phyloP scores from a whole-genome alignment of 2,888 invertebrate species.

The Dynastes hyllus region DNA sequence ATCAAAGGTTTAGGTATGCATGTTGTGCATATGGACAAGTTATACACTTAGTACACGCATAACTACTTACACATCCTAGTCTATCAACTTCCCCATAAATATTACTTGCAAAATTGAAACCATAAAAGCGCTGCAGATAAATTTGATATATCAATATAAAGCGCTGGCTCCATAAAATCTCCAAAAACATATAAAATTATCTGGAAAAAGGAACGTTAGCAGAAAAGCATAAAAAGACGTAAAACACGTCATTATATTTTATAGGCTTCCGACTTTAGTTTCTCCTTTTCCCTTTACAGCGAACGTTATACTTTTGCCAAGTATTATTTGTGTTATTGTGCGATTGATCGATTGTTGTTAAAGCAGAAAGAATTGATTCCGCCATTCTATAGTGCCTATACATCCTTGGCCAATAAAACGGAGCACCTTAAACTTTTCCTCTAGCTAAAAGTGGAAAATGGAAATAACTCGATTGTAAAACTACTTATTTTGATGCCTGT shows the following conservation, averaged over 20 bases:
- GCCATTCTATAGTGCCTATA: background rate
- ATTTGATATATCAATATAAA: conserved; percentile 21
- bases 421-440: too few relatives aligned
- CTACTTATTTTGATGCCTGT: too few relatives aligned
- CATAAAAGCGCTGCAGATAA: conserved; percentile 14
- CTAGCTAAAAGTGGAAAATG: too few relatives aligned
- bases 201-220: background rate
- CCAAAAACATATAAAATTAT: conserved; percentile 34
- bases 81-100: background rate
- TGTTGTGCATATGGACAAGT: too few relatives aligned
- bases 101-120: conserved; percentile 16
- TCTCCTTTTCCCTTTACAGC: conserved; percentile 1
- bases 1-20: too few relatives aligned
- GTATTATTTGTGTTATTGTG: conserved; percentile 26
- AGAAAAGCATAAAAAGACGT: conserved; percentile 12
- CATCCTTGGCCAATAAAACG: too few relatives aligned
- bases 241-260: conserved; percentile 34
- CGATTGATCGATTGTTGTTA: conserved; percentile 15
- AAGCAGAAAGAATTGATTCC: conserved; percentile 1
- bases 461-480: too few relatives aligned
- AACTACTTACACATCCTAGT: background rate
- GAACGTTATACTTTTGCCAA: conserved; percentile 1
- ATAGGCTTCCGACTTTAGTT: conserved; percentile 13
- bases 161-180: conserved; percentile 26
- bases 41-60: background rate